These are phyloP conservation scores for Aphaenogaster rudis DNA, from an alignment of 1,140 invertebrate species.

Conservation along the genomic window DNA sequence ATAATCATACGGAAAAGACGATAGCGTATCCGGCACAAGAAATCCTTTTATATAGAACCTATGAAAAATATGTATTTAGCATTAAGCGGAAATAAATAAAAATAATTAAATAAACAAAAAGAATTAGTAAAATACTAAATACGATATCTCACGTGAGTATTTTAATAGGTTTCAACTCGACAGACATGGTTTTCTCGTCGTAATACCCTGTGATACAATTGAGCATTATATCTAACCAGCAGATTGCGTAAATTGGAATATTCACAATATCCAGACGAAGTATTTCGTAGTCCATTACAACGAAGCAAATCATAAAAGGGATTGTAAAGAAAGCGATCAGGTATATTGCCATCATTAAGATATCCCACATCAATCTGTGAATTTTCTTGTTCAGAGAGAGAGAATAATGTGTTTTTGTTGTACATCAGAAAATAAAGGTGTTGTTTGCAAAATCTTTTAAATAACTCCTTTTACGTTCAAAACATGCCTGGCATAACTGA, in stretches of 20 bases:
- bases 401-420: background rate
- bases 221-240: slow-evolving; percentile 81
- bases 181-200: slow-evolving; percentile 58
- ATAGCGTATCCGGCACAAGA: slow-evolving; percentile 79
- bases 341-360: slow-evolving; percentile 78
- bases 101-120: background rate
- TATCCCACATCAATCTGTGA: slow-evolving; percentile 83
- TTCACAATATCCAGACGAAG: slow-evolving; percentile 78
- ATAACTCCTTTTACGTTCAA: background rate
- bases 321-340: slow-evolving; percentile 80
- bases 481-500: slow-evolving; percentile 79
- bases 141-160: slow-evolving; percentile 78
- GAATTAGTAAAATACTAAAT: slow-evolving; percentile 20
- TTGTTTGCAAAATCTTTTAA: background rate
- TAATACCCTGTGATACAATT: slow-evolving; percentile 81
- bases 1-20: slow-evolving; percentile 83
- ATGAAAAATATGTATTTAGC: background rate
- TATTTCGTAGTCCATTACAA: slow-evolving; percentile 78
- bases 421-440: background rate
- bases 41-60: slow-evolving; percentile 79
- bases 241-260: slow-evolving; percentile 79
- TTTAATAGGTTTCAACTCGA: slow-evolving; percentile 76
- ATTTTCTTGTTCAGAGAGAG: background rate
- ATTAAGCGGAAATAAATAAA: background rate
- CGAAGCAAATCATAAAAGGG: slow-evolving; percentile 81